Conservation (phyloP, 2,888 invertebrate species). For the Endomychus coccineus region DNA sequence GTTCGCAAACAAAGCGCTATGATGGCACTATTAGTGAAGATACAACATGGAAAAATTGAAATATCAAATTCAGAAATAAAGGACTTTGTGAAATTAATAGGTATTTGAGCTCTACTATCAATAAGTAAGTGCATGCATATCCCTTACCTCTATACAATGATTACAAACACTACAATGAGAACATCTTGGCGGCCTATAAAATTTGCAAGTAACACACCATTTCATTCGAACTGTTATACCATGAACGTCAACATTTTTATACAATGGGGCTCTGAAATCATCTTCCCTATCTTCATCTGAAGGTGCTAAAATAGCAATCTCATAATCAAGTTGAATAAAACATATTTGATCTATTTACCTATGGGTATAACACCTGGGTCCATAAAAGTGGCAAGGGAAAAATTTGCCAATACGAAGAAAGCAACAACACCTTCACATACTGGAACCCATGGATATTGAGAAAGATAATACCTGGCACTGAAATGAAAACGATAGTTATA, state of each 20-base stretch:
- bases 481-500: constrained; percentile 33
- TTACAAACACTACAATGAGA: constrained; percentile 99
- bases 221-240: constrained; percentile 99
- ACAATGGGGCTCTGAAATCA: constrained; percentile 92
- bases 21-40: too few species aligned
- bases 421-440: constrained; percentile 91
- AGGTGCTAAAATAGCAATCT: constrained; percentile 58
- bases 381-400: constrained; percentile 98
- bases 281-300: constrained; percentile 96
- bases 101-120: too few species aligned
- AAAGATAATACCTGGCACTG: constrained; percentile 83
- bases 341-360: constrained; percentile 70
- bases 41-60: too few species aligned
- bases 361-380: constrained; percentile 98
- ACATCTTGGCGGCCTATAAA: constrained; percentile 97
- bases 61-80: too few species aligned
- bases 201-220: constrained; percentile 99
- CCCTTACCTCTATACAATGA: constrained; percentile 87
- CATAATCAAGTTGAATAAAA: background rate
- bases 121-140: too few species aligned
- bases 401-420: constrained; percentile 96
- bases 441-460: constrained; percentile 80
- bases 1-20: too few species aligned
- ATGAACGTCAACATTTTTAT: constrained; percentile 96
- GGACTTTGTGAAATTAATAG: too few species aligned